A percentile compares a stretch with the other conserved stretches of the same genome.
phyloP scores from a whole-genome alignment of 2,113 vertebrate genomes.

The Tursiops truncatus region DNA sequence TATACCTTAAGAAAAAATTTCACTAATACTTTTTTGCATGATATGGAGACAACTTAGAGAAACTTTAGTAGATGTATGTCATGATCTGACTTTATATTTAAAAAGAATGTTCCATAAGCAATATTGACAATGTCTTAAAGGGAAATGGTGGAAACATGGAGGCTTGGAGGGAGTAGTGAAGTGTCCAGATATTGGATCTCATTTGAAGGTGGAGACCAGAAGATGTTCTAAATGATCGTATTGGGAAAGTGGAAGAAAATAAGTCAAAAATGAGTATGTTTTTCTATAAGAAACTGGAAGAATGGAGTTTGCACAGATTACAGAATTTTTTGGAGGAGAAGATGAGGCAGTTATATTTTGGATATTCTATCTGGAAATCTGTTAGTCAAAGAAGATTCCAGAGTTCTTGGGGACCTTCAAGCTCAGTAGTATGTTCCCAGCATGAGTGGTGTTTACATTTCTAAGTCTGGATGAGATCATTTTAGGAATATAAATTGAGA shows the following conservation, averaged over 20 bases:
- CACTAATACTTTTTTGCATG: not conserved
- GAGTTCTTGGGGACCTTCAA: not conserved
- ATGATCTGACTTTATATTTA: not conserved
- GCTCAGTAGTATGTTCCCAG: not conserved
- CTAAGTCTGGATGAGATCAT: too few relatives aligned
- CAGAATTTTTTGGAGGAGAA: not conserved
- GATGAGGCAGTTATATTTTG: not conserved
- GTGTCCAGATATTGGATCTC: too few relatives aligned
- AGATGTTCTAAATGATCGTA: not conserved
- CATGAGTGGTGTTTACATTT: not conserved
- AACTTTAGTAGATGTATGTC: not conserved
- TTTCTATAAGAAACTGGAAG: not conserved
- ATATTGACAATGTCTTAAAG: not conserved
- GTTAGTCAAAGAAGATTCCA: not conserved
- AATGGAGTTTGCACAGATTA: not conserved
- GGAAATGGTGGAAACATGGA: accelerated
- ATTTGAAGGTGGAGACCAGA: not conserved
- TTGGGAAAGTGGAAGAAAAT: not conserved
- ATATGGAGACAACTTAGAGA: not conserved
- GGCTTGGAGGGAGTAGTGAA: not conserved
- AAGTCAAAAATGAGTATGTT: not conserved
- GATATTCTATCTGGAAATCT: not conserved
- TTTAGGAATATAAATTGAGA: not conserved
- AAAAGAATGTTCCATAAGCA: not conserved
- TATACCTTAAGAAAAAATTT: not conserved